Evolutionary conservation across 1,140 invertebrate species (phyloP), one percentile per base, ranked within the genome.

Genomic region (Venustaconcha ellipsiformis): DNA sequence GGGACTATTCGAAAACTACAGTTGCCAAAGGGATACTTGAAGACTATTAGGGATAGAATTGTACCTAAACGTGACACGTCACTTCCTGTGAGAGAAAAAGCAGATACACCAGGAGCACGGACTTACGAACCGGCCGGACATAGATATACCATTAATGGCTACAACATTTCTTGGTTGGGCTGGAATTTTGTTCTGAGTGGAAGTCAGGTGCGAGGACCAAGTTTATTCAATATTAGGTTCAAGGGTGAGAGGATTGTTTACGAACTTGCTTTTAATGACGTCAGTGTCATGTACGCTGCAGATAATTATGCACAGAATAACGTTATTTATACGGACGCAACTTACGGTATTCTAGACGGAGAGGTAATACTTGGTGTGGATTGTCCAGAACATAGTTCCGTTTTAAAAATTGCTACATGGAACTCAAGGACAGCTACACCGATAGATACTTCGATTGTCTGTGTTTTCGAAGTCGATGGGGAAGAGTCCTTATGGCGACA

Each of bases 81-180:
- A 17, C 23, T 70, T 56, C 30, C 67, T 72, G 5, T 69, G 15
- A 70, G 82, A 64, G 77, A 78, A 15, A 57, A 81, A 20, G 74
- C 82, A 18, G 48, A 72, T 23, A 48, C 63, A 66, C 37, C 60
- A 56, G 26, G 80, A 67, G 57, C 78, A 72, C 68, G 72, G 70
- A 70, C 83, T 59, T 69, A 78, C 74, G 82, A 85, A 68, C 82
- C 85, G 18, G 78, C 81, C 18, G 84, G 85, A 15, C 80, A 75
- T 62, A 68, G 85, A 56, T 87, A 83, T 74, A 74, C 23, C 20
- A 63, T 86, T 4, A 62, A 57, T 14, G 80, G 82, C 0, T 67
- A 77, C 5, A 26, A 73, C 14, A 71, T 86, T 12, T 65, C 79
- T 17, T 86, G 82, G 69, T 57, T 84, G 60, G 81, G 75, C 14